Conservation (phyloP, 2,888 invertebrate species). For the Pseudeuparius sepicola region DNA sequence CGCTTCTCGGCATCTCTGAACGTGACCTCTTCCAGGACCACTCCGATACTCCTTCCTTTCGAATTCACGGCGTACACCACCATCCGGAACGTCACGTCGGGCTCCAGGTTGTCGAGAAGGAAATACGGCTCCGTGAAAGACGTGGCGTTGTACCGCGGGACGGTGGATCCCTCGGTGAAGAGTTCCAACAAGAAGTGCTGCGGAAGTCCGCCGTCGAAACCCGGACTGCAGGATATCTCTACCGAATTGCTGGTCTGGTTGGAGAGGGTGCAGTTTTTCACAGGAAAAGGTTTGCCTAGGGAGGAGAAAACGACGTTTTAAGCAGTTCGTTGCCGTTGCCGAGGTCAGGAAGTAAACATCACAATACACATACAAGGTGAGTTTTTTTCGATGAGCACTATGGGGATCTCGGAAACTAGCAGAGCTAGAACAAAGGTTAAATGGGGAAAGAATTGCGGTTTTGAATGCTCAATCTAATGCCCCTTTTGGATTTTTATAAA, state of each 20-base stretch:
- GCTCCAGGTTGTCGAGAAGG: constrained; percentile 67
- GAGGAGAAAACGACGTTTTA: too few relatives aligned
- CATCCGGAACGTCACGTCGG: constrained; percentile 68
- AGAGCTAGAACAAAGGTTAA: too few relatives aligned
- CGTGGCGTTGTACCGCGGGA: constrained; percentile 51
- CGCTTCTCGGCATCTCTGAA: constrained; percentile 72
- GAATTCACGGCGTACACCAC: constrained; percentile 71
- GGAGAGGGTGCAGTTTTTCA: constrained; percentile 74
- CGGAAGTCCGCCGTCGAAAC: constrained; percentile 83
- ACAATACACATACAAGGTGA: too few relatives aligned
- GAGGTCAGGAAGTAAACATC: too few relatives aligned
- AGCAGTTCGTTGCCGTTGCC: too few relatives aligned
- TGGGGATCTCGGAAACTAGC: too few relatives aligned
- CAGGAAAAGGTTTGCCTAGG: constrained; percentile 73
- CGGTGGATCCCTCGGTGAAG: constrained; percentile 42
- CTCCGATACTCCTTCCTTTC: constrained; percentile 68
- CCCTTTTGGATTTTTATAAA: too few relatives aligned
- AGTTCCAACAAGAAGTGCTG: constrained; percentile 78
- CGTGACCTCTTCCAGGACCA: constrained; percentile 64
- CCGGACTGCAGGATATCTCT: constrained; percentile 65
- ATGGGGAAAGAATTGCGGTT: too few relatives aligned
- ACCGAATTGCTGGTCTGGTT: constrained; percentile 79
- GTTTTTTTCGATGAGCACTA: too few relatives aligned
- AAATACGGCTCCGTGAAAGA: constrained; percentile 60
- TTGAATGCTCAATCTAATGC: too few relatives aligned